phyloP scores from a whole-genome alignment of 2,888 invertebrate species.

The Trachelus iudaicus region DNA sequence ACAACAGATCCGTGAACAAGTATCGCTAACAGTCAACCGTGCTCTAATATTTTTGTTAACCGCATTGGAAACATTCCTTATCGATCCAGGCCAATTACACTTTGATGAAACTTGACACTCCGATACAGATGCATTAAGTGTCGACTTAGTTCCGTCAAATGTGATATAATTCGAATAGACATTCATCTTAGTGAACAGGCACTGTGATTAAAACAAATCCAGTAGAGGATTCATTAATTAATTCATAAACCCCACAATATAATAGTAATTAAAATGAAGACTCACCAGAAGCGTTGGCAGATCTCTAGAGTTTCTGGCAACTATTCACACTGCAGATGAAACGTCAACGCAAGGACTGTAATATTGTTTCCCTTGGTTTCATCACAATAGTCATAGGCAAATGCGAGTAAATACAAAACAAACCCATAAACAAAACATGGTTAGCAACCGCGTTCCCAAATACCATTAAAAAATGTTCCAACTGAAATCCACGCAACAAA shows the following conservation, averaged over 20 bases:
- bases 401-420: background rate
- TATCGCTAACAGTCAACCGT: background rate
- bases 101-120: background rate
- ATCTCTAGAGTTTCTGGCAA: background rate
- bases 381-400: background rate
- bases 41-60: background rate
- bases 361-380: background rate
- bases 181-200: background rate
- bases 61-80: background rate
- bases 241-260: background rate
- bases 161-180: background rate
- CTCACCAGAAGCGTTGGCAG: background rate
- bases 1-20: background rate
- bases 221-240: background rate
- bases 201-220: background rate
- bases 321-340: background rate
- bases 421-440: background rate
- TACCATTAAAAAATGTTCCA: background rate
- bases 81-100: background rate
- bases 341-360: background rate
- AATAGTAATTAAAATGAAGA: background rate
- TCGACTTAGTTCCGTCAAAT: background rate
- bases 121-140: background rate
- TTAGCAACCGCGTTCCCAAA: background rate
- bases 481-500: background rate